phyloP scores from a whole-genome alignment of 2,113 vertebrate species.

The human (Homo sapiens) region DNA sequence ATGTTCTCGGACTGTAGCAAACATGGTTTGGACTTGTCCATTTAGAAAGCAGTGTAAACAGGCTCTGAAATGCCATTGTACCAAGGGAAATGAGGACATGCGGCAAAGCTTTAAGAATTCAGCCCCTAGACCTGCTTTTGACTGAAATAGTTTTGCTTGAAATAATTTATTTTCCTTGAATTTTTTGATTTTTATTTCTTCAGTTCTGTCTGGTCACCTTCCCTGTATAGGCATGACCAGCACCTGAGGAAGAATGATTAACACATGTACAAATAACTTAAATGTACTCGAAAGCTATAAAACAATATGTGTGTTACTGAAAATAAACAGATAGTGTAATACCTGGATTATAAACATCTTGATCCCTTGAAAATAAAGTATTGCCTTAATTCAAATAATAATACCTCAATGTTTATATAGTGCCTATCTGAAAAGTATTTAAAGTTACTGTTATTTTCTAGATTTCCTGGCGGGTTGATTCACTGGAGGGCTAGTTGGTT shows the following conservation, averaged over 20 bases:
- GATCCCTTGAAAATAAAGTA: background rate
- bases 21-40: background rate
- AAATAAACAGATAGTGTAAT: background rate
- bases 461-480: background rate
- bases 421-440: background rate
- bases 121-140: background rate
- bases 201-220: background rate
- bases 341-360: background rate
- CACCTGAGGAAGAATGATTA: background rate
- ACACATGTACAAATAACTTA: background rate
- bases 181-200: background rate
- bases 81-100: background rate
- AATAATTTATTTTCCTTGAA: background rate
- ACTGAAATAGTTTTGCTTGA: background rate
- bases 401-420: background rate
- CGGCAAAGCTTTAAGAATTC: background rate
- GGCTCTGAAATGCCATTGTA: background rate
- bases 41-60: background rate
- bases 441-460: background rate
- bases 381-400: background rate
- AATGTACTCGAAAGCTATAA: background rate
- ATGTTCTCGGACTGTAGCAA: conserved; percentile 31
- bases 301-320: background rate
- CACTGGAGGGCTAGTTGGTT: background rate
- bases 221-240: background rate